Evolutionary conservation across 1,140 invertebrate species (phyloP), one percentile per base, ranked within the genome.

Genomic region (Pteromalus puparum): DNA sequence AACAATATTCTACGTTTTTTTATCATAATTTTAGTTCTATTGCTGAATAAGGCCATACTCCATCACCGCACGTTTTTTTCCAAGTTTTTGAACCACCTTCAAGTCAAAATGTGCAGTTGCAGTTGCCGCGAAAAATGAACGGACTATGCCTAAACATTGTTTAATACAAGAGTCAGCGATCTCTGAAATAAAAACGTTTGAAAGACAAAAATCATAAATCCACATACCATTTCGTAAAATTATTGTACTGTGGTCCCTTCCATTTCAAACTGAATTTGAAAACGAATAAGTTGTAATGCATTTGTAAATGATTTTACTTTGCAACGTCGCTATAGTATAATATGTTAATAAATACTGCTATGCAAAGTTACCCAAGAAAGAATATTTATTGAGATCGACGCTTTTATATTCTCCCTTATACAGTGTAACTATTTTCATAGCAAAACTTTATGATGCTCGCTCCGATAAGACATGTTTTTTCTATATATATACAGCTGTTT

Each of bases 171-270:
- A 76, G 53, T 21, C 28, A 48, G 61, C 24, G 21, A 70, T 77
- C 28, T 28, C 21, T 5, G 4, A 67, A 48, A 68, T 1, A 10
- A 67, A 68, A 42, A 75, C 28, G n/a, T 24, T 30, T 75, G 4
- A 12, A 48, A 68, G 48, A 77, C 42, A 53, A 70, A 78, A 88
- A 82, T 85, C 2, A 88, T 86, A 85, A 86, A 83, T 86, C 77
- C 38, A 83, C 48, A 72, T 73, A 30, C 24, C 5, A 61, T 61
- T 30, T 28, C 70, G 26, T 67, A 88, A 86, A 87, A 26, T 73
- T 77, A 87, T 87, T 84, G 28, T 86, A 87, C 42, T 86, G 75
- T 90, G 89, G 88, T 90, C 88, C 89, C 88, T 88, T 89, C 86
- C 82, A 86, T 88, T 89, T 78, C 38, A 73, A 85, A 86, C 48